Evolutionary conservation across 2,113 vertebrate genomes (phyloP), one percentile per base, ranked within the genome.

Genomic region (Nibea albiflora): DNA sequence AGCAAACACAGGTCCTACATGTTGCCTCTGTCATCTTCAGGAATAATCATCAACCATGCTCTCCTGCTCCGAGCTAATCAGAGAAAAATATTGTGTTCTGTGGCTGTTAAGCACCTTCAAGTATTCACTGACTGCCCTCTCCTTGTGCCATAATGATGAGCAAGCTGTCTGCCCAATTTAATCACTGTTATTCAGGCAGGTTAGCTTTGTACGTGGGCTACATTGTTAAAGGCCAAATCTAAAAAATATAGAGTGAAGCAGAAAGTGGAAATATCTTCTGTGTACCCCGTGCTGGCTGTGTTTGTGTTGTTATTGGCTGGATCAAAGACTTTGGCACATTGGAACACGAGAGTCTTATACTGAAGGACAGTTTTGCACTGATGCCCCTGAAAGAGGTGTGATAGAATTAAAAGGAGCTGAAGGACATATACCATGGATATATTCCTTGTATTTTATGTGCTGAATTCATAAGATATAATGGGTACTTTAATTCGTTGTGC

Each of bases 71-170:
- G 68, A 83, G 84, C 78, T 90, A 87, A 92, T 93, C 85, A 86
- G 76, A 77, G 75, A 64, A 81, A 81, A 72, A 84, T 84, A 76
- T 73, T 74, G 80, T 81, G 76, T 81, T 80, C 65, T 56, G 76
- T 76, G 78, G 72, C 70, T 75, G 62, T 85, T 82, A 84, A 90
- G 86, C 71, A 87, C 85, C 80, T 84, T 89, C 39, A 83, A 90
- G 88, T 76, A 66, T 80, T 86, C 80, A 75, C 71, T 49, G 83
- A 71, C 75, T 88, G 88, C 89, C 83, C 89, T 90, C 83, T 88
- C 78, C 86, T 88, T 81, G 84, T 86, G 87, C 85, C 63, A 66
- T 89, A 86, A 92, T 89, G 81, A 91, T 81, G 83, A 92, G 88
- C 83, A 73, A 85, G 85, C 84, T 73, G 39, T 85, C 84, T 70